Base-by-base conservation (phyloP, 2,113 vertebrate genomes). In the Megaptera novaeangliae region DNA sequence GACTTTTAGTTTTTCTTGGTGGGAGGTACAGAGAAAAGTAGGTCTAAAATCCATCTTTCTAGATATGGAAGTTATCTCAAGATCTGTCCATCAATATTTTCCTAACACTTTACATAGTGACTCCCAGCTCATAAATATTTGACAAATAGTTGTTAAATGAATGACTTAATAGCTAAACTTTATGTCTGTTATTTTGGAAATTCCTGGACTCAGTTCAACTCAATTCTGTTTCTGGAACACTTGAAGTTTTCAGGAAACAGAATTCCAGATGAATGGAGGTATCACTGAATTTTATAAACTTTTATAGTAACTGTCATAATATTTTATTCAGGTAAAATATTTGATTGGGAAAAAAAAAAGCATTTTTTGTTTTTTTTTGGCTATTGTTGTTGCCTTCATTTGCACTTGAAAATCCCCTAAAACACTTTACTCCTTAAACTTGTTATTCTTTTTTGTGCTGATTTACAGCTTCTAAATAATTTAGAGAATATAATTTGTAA, bases 391-490 rank as follows among this genome's bases (percentile, higher is more conserved):
- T 95, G 59, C 41, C 44, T 96, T 57, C 18, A 95, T 89, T 96
- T 97, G 10, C 52, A 96, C 92, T 92, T 94, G 69, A 96, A 98
- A 97, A 97, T 94, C 68, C 18, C 72, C 66, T 96, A 57, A 96
- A 96, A 95, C 84, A 59, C 7, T 72, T 95, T 96, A 95, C 12
- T 96, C 27, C 52, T 64, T 94, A 95, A 96, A 97, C 83, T 52
- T 98, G 80, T 96, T 44, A 97, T 95, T 98, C 84, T 98, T 98
- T 97, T 86, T 98, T 97, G 29, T 95, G 83, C 93, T 98, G 96
- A 98, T 98, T 98, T 98, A 97, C 41, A 98, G 87, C 96, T 98
- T 98, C 98, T 97, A 98, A 98, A 98, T 98, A 97, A 98, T 98
- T 98, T 98, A 49, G 59, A 97, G 92, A 98, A 95, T 97, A 63